These are phyloP conservation scores for Cyclophora albipunctata DNA, from an alignment of 2,888 invertebrate species.

Conservation along the genomic window DNA sequence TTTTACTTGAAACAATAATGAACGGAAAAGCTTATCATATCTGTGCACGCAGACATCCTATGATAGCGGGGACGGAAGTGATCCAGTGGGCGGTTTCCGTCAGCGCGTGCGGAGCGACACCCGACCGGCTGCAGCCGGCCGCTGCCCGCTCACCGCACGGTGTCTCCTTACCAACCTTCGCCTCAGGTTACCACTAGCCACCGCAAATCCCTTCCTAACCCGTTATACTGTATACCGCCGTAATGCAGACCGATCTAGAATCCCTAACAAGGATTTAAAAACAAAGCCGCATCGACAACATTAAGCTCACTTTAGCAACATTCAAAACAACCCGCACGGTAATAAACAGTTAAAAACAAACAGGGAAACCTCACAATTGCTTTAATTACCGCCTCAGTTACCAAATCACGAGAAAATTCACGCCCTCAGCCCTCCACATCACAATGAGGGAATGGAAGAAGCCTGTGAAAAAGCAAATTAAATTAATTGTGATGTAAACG, in stretches of 20 bases:
- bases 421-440: slow-evolving; percentile 62
- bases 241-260: neutral
- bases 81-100: slow-evolving; percentile 53
- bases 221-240: neutral
- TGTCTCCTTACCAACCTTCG: slow-evolving; percentile 38
- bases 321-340: slow-evolving; percentile 43
- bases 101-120: slow-evolving; percentile 44
- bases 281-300: slow-evolving; percentile 27
- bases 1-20: neutral
- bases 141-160: slow-evolving; percentile 35
- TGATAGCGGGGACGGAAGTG: slow-evolving; percentile 40
- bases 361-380: slow-evolving; percentile 64
- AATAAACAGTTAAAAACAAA: slow-evolving; percentile 68
- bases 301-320: slow-evolving; percentile 38
- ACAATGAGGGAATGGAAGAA: slow-evolving; percentile 67
- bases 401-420: slow-evolving; percentile 71
- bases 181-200: slow-evolving; percentile 31
- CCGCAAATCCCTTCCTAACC: slow-evolving; percentile 9
- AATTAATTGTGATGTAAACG: slow-evolving; percentile 73
- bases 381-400: slow-evolving; percentile 67
- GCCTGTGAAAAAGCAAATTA: slow-evolving; percentile 73
- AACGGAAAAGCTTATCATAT: slow-evolving; percentile 63
- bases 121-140: slow-evolving; percentile 18
- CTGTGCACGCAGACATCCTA: slow-evolving; percentile 31
- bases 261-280: neutral